Evolutionary conservation across 2,888 invertebrate genomes (phyloP), one percentile per base, ranked within the genome.

Genomic region (Diabrotica balteata): DNA sequence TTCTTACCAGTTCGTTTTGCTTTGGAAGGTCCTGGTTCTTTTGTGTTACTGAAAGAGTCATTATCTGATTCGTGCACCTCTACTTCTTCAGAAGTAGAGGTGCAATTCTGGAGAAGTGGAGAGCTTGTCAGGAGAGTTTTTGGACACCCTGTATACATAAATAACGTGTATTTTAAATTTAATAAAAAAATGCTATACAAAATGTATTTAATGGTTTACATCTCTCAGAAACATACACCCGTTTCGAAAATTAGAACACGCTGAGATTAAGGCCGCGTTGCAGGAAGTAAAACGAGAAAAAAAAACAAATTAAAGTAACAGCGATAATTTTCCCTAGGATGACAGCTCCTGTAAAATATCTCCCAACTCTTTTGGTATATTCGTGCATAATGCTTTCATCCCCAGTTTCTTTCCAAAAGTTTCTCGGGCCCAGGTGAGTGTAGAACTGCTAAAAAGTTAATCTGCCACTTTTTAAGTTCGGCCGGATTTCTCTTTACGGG

Each of bases 291-390:
- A 32, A 32, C 32, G 32, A 32, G 60, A 58, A 65, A 62, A 55
- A 63, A 32, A 32, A 32, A 32, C 65, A 69, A 72, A 72, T 72
- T 72, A 68, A 68, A 71, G 63, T 69, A 72, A 72, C 66, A 63
- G 66, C 59, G 63, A 72, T 72, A 69, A 72, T 69, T 72, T 72
- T 69, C 62, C 63, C 49, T 60, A 47, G 59, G 63, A 65, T 69
- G 72, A 72, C 72, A 69, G 66, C 63, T 22, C 49, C 11, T 61
- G 63, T 67, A 61, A 67, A 63, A 67, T 67, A 67, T 67, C 54
- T 42, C 53, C 53, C 11, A 63, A 63, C 52, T 54, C 53, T 50
- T 67, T 58, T 52, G 59, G 46, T 22, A 22, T 59, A 32, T 53
- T 32, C 58, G 44, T 50, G 62, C 47, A 58, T 46, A 58, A 58